These are phyloP conservation scores for Rattus rattus DNA, from an alignment of 2,113 vertebrate species.

Conservation along the genomic window DNA sequence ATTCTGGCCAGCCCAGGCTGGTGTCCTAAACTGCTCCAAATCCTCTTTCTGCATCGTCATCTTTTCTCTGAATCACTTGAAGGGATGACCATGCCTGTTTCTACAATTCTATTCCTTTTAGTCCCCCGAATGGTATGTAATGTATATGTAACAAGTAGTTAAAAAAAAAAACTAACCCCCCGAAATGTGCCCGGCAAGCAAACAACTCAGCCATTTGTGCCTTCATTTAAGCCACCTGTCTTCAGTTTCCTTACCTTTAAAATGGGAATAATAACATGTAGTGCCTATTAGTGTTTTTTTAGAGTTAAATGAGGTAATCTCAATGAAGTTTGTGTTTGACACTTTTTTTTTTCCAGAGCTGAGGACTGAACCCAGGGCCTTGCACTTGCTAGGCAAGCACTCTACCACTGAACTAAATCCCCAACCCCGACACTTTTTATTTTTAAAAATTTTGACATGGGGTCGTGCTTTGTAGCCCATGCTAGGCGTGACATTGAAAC, in stretches of 20 bases:
- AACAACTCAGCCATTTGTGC: constrained; percentile 31
- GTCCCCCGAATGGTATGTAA: not conserved
- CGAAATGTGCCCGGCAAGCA: not conserved
- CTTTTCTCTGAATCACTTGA: not conserved
- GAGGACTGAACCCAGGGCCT: too few relatives aligned
- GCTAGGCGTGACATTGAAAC: not conserved
- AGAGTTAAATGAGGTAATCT: constrained; percentile 50
- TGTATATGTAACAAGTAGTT: not conserved
- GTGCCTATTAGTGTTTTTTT: constrained; percentile 11
- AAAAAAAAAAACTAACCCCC: not conserved
- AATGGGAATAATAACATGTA: constrained; percentile 6
- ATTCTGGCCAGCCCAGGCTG: not conserved
- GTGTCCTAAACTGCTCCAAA: not conserved
- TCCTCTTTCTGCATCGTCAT: not conserved
- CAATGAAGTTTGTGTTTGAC: constrained; percentile 45
- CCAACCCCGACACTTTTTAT: too few relatives aligned
- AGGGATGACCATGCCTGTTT: not conserved
- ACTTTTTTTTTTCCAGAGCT: not conserved
- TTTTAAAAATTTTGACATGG: not conserved
- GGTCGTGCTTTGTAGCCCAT: not conserved
- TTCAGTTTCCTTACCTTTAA: constrained; percentile 22
- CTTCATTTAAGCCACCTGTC: not conserved
- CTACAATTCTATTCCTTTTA: not conserved
- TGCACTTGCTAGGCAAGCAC: too few relatives aligned
- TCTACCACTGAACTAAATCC: too few relatives aligned